Base-by-base conservation (phyloP, 92 coral and sea anemone genomes). In the Meandrina meandrites region DNA sequence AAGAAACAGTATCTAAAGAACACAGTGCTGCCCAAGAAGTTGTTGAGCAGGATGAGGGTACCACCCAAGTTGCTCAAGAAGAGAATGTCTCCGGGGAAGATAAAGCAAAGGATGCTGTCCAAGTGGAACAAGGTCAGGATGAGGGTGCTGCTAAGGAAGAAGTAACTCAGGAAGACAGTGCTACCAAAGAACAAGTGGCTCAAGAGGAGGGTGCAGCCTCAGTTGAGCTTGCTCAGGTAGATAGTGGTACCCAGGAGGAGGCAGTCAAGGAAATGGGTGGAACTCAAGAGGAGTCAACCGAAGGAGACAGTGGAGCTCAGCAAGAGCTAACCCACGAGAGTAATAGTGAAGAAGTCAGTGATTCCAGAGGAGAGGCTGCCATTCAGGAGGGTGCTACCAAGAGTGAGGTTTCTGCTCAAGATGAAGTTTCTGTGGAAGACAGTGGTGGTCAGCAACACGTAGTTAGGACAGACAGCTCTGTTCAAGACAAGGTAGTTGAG, bases 261-360 rank as follows among this genome's bases (percentile, higher is more conserved):
- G 60, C 28, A 76, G 82, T 36, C 11, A 78, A 51, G 19, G 73
- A 27, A 78, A 48, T 8, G 42, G 62, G 67, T 34, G 84, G 79
- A n/a, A 70, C 16, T 22, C 34, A 80, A 81, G 78, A 87, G 62
- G 90, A 60, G 31, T 51, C 54, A 7, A 4, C 54, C 27, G 82
- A 58, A 18, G 76, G 9, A 56, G 88, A 48, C 47, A 76, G 50
- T 53, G 82, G 5, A 18, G 73, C n/a, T 0, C 82, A 75, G 87
- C 64, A 75, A 30, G 81, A 34, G 28, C 72, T 45, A 37, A 79
- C 87, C 56, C 87, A 88, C 24, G 83, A 64, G 4, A 28, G 67
- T 7, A 21, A 7, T 56, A 28, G 4, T 10, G 10, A 60, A 8
- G 30, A 22, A n/a, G 58, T 36, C 45, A 72, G 81, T 51, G 69